Percentiles rank a stretch among this genome's conserved stretches.
phyloP scores from a whole-genome alignment of 64 coral and sea anemone genomes.

The Pocillopora verrucosa region DNA sequence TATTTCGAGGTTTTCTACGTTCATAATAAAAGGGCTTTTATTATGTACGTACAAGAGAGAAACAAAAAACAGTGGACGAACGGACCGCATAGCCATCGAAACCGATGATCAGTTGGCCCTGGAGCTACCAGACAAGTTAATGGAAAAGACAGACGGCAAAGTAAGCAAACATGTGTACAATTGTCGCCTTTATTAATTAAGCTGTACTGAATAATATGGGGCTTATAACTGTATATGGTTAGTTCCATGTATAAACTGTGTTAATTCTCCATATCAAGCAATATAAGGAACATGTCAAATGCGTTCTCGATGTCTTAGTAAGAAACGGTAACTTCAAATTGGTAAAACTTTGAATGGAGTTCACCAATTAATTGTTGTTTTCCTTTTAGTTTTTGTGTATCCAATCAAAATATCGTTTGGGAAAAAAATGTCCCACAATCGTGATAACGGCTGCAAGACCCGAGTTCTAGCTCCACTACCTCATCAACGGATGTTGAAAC shows the following conservation, averaged over 20 bases:
- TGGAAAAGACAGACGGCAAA: conserved; percentile 63
- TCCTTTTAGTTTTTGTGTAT: conserved; percentile 66
- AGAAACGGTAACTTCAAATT: too few species aligned
- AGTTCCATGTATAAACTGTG: conserved; percentile 5
- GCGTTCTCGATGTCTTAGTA: too few species aligned
- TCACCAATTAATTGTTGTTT: conserved; percentile 52
- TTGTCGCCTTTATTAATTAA: conserved; percentile 30
- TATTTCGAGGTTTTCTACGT: too few species aligned
- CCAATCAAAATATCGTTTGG: conserved; percentile 60
- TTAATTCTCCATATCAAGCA: too few species aligned
- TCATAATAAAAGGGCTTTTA: too few species aligned
- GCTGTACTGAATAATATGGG: not conserved
- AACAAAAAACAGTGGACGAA: not conserved
- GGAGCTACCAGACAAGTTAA: conserved; percentile 56
- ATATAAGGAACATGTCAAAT: too few species aligned
- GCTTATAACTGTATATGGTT: not conserved
- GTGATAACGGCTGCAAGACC: conserved; percentile 61
- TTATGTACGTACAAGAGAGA: too few species aligned
- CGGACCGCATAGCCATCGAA: conserved; percentile 71
- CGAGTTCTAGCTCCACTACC: conserved; percentile 17
- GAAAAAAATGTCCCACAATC: conserved; percentile 53
- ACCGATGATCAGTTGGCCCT: conserved; percentile 73
- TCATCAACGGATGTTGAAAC: too few species aligned
- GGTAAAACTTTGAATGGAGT: too few species aligned
- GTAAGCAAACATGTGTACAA: conserved; percentile 57